These are phyloP conservation scores for Arctia plantaginis DNA, from an alignment of 2,888 invertebrate genomes.

Conservation along the genomic window DNA sequence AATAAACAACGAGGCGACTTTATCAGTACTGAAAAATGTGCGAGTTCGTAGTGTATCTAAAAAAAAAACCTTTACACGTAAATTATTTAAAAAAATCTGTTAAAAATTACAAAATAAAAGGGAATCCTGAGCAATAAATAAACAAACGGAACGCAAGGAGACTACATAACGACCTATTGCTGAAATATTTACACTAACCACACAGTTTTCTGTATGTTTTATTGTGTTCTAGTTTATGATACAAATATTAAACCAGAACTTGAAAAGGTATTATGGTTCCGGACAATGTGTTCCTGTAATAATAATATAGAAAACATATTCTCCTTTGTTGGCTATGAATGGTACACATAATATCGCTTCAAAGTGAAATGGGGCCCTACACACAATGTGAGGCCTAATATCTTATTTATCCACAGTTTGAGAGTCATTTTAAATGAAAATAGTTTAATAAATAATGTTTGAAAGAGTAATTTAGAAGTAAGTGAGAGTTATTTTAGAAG, in stretches of 20 bases:
- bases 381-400: background rate
- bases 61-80: background rate
- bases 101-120: too few species aligned
- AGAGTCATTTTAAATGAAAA: background rate
- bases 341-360: background rate
- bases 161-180: too few species aligned
- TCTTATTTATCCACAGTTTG: background rate
- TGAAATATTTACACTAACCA: background rate
- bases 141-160: too few species aligned
- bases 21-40: constrained; percentile 13
- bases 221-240: background rate
- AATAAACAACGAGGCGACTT: constrained; percentile 31
- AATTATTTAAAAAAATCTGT: too few species aligned
- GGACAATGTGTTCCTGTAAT: background rate
- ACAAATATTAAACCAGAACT: background rate
- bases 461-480: background rate
- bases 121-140: too few species aligned
- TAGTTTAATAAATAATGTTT: background rate
- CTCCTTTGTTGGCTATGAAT: background rate
- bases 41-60: background rate
- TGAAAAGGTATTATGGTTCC: background rate
- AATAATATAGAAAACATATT: background rate
- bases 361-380: background rate
- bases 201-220: background rate
- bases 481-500: background rate